A percentile compares a stretch with the other conserved stretches of the same genome.
Evolutionary conservation across 2,797 vertebrate genomes (phyloP).

Genomic region (Paratrypauchen microcephalus): DNA sequence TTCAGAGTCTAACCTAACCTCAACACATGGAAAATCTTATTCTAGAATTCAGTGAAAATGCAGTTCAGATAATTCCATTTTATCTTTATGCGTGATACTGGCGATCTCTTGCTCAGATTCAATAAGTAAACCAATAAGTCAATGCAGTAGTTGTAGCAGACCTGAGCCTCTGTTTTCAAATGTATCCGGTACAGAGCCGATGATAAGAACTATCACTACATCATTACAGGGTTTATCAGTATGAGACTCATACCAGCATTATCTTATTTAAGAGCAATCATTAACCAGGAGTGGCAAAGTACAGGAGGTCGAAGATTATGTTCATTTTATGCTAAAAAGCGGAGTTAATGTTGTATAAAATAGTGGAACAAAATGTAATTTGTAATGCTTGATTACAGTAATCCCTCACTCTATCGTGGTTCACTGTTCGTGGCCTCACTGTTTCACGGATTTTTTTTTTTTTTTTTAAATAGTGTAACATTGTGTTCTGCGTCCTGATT

Average conservation of each 20-base stretch:
- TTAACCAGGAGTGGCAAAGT: conserved; percentile 50
- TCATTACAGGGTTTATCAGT: conserved; percentile 50
- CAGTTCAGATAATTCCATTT: not conserved
- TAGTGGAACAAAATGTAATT: not conserved
- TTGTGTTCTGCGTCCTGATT: too few relatives aligned
- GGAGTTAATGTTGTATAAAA: not conserved
- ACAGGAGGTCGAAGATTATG: not conserved
- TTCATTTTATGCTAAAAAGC: not conserved
- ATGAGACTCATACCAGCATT: conserved; percentile 60
- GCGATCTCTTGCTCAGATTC: not conserved
- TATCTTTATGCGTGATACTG: conserved; percentile 4
- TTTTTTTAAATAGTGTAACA: too few relatives aligned
- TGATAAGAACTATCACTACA: conserved; percentile 49
- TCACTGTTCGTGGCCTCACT: too few relatives aligned
- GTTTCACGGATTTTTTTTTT: too few relatives aligned
- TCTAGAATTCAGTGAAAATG: not conserved
- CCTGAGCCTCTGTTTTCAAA: conserved; percentile 54
- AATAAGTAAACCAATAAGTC: not conserved
- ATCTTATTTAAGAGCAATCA: conserved; percentile 66
- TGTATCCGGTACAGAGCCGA: conserved; percentile 37
- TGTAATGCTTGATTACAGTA: too few relatives aligned
- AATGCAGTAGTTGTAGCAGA: not conserved
- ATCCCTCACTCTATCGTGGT: too few relatives aligned
- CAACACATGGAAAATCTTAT: too few relatives aligned
- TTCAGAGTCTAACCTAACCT: too few relatives aligned